These are phyloP conservation scores for Gracilinanus agilis DNA, from an alignment of 2,113 vertebrate species.

Conservation along the genomic window DNA sequence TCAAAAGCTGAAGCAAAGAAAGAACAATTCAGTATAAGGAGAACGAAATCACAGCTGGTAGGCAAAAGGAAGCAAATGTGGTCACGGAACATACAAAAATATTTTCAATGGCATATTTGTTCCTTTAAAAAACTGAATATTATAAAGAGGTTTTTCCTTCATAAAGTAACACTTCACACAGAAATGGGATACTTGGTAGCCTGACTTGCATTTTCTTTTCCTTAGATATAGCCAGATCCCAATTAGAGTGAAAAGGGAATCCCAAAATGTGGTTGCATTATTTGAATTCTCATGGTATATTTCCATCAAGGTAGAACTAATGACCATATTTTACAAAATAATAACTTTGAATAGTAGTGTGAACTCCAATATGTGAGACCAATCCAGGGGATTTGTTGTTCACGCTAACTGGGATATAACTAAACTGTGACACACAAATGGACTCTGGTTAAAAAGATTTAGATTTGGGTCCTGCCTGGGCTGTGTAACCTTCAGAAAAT, in stretches of 20 bases:
- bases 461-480: not conserved
- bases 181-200: not conserved
- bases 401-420: not conserved
- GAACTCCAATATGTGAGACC: not conserved
- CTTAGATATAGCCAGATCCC: not conserved
- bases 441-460: not conserved
- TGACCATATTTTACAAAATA: not conserved
- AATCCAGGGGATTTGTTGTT: not conserved
- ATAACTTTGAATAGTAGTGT: not conserved
- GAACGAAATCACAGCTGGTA: conserved; percentile 3
- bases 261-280: not conserved
- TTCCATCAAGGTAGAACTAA: not conserved
- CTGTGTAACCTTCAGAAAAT: not conserved
- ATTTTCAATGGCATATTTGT: not conserved
- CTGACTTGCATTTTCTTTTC: not conserved
- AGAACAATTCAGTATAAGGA: not conserved
- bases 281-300: not conserved
- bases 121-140: not conserved
- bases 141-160: not conserved
- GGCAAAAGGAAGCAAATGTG: not conserved
- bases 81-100: not conserved
- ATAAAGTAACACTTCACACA: not conserved
- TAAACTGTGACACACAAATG: not conserved
- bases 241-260: not conserved
- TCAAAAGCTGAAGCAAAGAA: conserved; percentile 89